Conservation (phyloP, 92 coral and sea anemone genomes). For the Umimayanthus kanabou region DNA sequence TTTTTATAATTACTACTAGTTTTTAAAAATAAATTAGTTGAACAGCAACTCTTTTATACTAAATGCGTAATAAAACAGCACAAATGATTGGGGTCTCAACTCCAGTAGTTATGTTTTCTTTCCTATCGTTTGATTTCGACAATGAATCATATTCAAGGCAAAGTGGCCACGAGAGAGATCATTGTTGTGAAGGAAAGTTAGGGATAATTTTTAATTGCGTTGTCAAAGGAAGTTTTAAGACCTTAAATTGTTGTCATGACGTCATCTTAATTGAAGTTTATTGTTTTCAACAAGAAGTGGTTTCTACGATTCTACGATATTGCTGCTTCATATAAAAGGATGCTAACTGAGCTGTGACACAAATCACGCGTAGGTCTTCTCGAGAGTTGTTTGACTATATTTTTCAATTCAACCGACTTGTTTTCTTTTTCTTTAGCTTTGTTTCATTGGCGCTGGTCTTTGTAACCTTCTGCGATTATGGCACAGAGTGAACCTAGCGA, state of each 20-base stretch:
- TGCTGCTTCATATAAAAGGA: neutral
- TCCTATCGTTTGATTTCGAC: neutral
- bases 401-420: neutral
- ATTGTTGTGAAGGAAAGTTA: too few species aligned
- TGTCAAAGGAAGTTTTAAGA: neutral
- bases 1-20: too few species aligned
- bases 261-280: neutral
- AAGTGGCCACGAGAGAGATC: neutral
- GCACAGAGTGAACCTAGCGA: neutral
- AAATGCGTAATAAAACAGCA: neutral
- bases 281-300: neutral
- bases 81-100: too few species aligned
- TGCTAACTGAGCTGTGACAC: neutral
- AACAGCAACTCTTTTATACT: neutral
- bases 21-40: neutral
- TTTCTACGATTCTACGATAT: neutral
- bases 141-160: neutral
- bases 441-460: neutral
- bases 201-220: neutral
- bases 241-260: neutral
- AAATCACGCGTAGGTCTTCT: too few species aligned
- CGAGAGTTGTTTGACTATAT: neutral
- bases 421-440: neutral
- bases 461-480: neutral
- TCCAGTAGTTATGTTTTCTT: too few species aligned